phyloP scores from a whole-genome alignment of 2,113 vertebrate genomes.

The Dolichotis patagonum region DNA sequence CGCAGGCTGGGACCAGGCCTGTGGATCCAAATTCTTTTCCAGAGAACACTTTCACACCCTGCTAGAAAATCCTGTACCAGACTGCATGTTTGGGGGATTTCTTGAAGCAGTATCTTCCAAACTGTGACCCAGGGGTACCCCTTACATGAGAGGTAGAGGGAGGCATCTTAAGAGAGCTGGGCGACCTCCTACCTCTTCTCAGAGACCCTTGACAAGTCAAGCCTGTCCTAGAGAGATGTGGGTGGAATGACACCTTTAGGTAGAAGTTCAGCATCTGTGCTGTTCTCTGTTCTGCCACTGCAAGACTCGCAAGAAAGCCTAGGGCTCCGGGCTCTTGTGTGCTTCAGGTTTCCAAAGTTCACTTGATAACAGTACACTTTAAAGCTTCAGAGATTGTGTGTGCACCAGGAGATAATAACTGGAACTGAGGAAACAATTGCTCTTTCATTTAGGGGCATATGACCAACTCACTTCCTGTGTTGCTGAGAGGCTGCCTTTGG shows the following conservation, averaged over 20 bases:
- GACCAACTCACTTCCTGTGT: neutral
- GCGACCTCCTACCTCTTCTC: neutral
- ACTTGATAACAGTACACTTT: neutral
- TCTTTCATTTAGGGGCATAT: neutral
- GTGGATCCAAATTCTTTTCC: neutral
- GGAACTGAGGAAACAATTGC: neutral
- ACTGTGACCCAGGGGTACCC: neutral
- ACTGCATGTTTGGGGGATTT: neutral
- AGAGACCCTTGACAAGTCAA: neutral
- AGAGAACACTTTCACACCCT: neutral
- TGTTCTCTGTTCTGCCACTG: neutral
- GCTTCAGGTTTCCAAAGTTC: slow-evolving; percentile 24
- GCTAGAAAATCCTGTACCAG: neutral
- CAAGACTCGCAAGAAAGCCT: neutral
- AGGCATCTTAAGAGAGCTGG: neutral
- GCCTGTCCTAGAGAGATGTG: neutral
- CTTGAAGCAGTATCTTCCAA: neutral
- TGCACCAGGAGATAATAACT: neutral
- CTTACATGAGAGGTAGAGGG: neutral
- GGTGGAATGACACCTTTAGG: neutral
- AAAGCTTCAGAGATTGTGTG: neutral
- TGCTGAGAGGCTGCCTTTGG: neutral
- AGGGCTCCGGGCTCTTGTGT: neutral
- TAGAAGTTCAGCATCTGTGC: neutral
- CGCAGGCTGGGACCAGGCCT: neutral